Conservation (phyloP, 2,888 invertebrate species). For the Mythimna vitellina region DNA sequence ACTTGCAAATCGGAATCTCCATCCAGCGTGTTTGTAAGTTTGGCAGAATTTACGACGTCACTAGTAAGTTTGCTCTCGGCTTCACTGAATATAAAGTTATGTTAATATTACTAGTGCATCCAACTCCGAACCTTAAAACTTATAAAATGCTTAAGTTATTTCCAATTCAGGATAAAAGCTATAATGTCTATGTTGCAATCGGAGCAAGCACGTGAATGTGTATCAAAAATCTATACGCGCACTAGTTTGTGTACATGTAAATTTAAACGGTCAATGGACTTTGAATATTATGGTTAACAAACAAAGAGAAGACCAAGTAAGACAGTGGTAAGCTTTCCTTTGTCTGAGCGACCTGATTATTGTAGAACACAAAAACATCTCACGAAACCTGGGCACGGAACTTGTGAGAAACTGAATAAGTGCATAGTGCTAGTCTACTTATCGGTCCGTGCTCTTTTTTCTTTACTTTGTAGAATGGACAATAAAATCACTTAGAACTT, state of each 20-base stretch:
- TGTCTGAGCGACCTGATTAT: constrained; percentile 18
- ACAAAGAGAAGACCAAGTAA: not conserved
- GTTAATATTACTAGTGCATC: constrained; percentile 84
- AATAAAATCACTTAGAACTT: constrained; percentile 52
- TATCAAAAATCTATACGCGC: constrained; percentile 39
- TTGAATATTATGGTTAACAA: constrained; percentile 24
- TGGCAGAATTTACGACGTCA: constrained; percentile 86
- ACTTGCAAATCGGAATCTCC: constrained; percentile 84
- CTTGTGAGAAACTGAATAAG: constrained; percentile 48
- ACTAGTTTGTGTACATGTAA: constrained; percentile 21
- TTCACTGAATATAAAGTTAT: constrained; percentile 89
- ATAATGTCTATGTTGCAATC: constrained; percentile 61
- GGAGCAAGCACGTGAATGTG: constrained; percentile 21
- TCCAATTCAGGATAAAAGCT: constrained; percentile 76
- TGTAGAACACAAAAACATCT: constrained; percentile 30
- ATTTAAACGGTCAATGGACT: constrained; percentile 8
- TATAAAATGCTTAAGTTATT: constrained; percentile 84
- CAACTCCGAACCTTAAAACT: constrained; percentile 85
- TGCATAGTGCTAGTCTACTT: constrained; percentile 43
- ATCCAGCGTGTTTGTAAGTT: constrained; percentile 86
- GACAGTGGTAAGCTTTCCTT: constrained; percentile 6
- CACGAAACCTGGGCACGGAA: constrained; percentile 24
- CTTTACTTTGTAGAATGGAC: constrained; percentile 44
- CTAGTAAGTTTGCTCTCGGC: constrained; percentile 83
- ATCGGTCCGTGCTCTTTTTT: constrained; percentile 29